Base-by-base conservation (phyloP, 2,113 vertebrate genomes). In the Aldabrachelys gigantea region DNA sequence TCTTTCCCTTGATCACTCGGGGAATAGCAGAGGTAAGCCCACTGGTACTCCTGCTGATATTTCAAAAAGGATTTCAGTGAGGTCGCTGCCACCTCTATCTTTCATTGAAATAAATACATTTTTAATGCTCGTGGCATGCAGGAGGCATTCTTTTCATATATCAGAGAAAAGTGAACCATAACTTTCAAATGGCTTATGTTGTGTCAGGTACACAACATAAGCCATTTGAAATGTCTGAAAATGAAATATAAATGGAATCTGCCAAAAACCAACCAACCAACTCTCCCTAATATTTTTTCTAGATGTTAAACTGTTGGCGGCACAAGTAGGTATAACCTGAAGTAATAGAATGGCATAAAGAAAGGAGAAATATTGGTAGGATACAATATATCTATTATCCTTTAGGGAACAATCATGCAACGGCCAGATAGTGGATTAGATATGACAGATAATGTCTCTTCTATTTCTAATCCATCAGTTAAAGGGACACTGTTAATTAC, bases 331-430 rank as follows among this genome's bases (percentile, higher is more conserved):
- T 47, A 76, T 29, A 69, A 21, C 62, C 41, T 82, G 54, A 75
- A 24, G 57, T 87, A 82, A 87, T 59, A 47, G 82, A 69, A 31
- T 8, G 1, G 0, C 0, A 10, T 8, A 35, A 19, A 57, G 79
- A 75, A 24, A 53, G 69, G 78, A 21, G 0, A 3, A 27, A 49
- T 1, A 4, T 2, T 1, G 3, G 16, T 57, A 3, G 81, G 87
- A 54, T 19, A 29, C 35, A 12, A 13, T 17, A 12, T 1, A 2
- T 47, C 13, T 10, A 14, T n/a, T 59, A 89, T 31, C 38, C 57
- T 31, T 3, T 0, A 72, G 38, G 35, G 59, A 82, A 72, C 44
- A 50, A 41, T 3, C 8, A 6, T 49, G 29, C 8, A 8, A 29
- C 2, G 14, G 14, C 25, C 24, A 27, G 53, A 38, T 1, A 50